Base-by-base conservation (phyloP, 2,888 invertebrate species). In the Biston betularia region DNA sequence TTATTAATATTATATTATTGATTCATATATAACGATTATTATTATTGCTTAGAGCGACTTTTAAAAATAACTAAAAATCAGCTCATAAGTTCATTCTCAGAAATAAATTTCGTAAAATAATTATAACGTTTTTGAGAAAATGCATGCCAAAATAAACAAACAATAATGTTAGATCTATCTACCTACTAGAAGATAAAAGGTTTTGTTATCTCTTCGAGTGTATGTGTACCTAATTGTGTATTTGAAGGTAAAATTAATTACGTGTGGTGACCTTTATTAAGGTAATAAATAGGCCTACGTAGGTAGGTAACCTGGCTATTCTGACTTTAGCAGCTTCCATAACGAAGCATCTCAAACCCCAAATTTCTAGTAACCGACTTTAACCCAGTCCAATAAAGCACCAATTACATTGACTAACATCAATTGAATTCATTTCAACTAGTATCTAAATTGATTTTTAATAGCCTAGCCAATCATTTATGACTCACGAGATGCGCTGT, bases 391-490 rank as follows among this genome's bases (percentile, higher is more conserved):
- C 9, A 44, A 40, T 60, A 60, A 45, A 55, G 49, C 60, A 40
- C 60, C 55, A 60, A 60, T 65, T 55, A 60, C 45, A 14, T 40
- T 52, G 24, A 53, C 61, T 14, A n/a, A 40, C 38, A 52, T 60
- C 60, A 65, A 60, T 65, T 60, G 59, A 60, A 55, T 55, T 48
- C 46, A 53, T 63, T 53, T 48, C 38, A 44, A 53, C 35, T 24
- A 45, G 48, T 59, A 63, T 57, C 61, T 61, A 62, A 66, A 66
- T 66, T 66, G 66, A 66, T 62, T 66, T 66, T 66, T 66, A 66
- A 66, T 66, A 66, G 66, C 53, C 48, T 14, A 53, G 8, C 55
- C 38, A 60, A 56, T 62, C 55, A 53, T 53, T 38, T 52, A 42
- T 66, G 62, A 66, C 53, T 62, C 57, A 66, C 33, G 49, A 65